Percentiles rank a stretch among this genome's conserved stretches.
Evolutionary conservation across 2,797 vertebrate species (phyloP).

Genomic region (Oreortyx pictus): DNA sequence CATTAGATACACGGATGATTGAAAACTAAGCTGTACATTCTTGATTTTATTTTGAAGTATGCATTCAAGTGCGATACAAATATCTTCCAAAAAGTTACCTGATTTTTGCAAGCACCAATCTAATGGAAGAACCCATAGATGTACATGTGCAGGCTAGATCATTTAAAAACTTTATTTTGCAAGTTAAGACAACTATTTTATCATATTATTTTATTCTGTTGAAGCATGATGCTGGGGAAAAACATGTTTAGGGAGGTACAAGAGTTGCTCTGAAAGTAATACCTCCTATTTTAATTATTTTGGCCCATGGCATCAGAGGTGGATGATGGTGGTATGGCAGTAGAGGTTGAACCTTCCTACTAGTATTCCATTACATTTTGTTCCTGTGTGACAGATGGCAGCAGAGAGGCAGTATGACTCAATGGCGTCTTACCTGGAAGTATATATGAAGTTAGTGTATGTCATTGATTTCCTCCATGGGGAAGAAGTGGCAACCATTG

Average conservation of each 20-base stretch:
- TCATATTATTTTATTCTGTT: background rate
- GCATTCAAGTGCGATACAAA: background rate
- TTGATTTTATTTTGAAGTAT: background rate
- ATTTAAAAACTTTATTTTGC: background rate
- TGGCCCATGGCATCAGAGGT: background rate
- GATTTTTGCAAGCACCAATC: background rate
- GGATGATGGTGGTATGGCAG: background rate
- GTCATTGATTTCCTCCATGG: background rate
- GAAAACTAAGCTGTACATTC: background rate
- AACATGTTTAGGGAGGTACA: background rate
- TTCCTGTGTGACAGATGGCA: background rate
- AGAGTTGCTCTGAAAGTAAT: background rate
- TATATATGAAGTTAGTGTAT: background rate
- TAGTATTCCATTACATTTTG: background rate
- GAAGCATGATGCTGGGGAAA: background rate
- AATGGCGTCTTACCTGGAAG: no score
- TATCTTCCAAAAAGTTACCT: background rate
- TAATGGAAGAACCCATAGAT: background rate
- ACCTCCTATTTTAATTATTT: background rate
- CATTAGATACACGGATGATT: background rate
- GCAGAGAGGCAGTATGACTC: no score
- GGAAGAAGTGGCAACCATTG: background rate
- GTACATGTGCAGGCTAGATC: background rate
- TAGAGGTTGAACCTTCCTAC: background rate
- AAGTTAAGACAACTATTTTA: background rate